A percentile compares a stretch with the other conserved stretches of the same genome.
phyloP scores from a whole-genome alignment of 2,113 vertebrate species.

The Amia ocellicauda region DNA sequence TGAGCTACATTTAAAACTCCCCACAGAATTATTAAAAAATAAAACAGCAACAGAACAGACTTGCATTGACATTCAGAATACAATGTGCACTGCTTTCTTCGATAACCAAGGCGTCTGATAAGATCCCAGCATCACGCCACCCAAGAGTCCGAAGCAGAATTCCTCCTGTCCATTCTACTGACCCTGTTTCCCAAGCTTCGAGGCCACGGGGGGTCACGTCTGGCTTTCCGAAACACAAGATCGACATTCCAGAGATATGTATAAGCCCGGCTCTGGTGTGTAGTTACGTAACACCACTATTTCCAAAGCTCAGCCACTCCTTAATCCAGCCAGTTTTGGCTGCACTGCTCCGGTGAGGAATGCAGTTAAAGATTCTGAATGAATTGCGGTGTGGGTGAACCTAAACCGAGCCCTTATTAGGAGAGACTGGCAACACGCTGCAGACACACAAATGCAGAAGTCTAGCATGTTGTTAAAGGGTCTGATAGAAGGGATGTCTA shows the following conservation, averaged over 20 bases:
- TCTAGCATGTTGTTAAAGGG: background rate
- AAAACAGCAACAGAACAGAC: too few relatives aligned
- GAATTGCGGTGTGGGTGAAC: background rate
- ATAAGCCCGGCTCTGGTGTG: background rate
- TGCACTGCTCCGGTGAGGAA: background rate
- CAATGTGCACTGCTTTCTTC: too few relatives aligned
- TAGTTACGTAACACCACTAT: background rate
- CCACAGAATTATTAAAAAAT: too few relatives aligned
- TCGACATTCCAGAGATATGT: background rate
- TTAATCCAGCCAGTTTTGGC: background rate
- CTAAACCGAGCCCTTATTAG: conserved; percentile 4
- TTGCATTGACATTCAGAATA: too few relatives aligned
- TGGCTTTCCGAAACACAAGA: background rate
- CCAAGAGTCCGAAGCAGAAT: too few relatives aligned
- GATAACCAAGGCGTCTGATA: too few relatives aligned
- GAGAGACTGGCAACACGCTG: background rate
- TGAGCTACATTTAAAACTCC: too few relatives aligned
- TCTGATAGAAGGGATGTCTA: background rate
- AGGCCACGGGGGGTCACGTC: too few relatives aligned
- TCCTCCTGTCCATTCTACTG: too few relatives aligned
- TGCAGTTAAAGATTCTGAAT: background rate
- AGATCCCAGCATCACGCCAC: too few relatives aligned
- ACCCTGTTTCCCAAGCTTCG: too few relatives aligned
- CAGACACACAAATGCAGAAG: too few relatives aligned
- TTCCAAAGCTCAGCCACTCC: background rate